Evolutionary conservation across 2,113 vertebrate species (phyloP).

Genomic region (Salminus brasiliensis): DNA sequence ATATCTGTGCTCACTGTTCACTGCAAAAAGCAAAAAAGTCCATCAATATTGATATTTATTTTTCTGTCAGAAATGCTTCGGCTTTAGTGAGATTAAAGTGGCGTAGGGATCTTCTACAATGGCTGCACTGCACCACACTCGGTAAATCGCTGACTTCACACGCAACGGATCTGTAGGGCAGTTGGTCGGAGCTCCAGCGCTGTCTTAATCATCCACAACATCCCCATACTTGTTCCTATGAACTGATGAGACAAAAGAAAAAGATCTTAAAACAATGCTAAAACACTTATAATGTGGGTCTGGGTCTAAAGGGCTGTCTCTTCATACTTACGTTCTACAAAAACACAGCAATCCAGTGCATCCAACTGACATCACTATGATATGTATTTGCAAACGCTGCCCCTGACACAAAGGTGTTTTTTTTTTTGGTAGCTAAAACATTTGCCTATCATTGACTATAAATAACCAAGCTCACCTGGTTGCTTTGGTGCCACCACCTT

Average conservation of each 20-base stretch:
- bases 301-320: too few relatives aligned
- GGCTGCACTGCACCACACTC: background rate
- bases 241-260: conserved; percentile 60
- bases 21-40: background rate
- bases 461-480: conserved; percentile 59
- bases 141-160: background rate
- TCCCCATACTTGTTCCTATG: conserved; percentile 88
- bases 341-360: too few relatives aligned
- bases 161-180: background rate
- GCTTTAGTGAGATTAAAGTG: background rate
- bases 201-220: conserved; percentile 82
- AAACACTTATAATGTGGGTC: background rate
- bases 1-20: background rate
- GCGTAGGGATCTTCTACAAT: background rate
- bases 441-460: background rate
- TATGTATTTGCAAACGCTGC: too few relatives aligned
- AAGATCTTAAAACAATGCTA: background rate
- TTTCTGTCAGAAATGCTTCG: background rate
- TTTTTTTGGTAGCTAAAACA: too few relatives aligned
- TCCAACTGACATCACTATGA: too few relatives aligned
- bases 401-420: too few relatives aligned
- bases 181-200: background rate
- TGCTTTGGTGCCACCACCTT: conserved; percentile 49
- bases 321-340: too few relatives aligned
- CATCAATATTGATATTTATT: background rate